Evolutionary conservation across 2,888 invertebrate genomes (phyloP), one percentile per base, ranked within the genome.

Genomic region (Eupithecia vulgata): DNA sequence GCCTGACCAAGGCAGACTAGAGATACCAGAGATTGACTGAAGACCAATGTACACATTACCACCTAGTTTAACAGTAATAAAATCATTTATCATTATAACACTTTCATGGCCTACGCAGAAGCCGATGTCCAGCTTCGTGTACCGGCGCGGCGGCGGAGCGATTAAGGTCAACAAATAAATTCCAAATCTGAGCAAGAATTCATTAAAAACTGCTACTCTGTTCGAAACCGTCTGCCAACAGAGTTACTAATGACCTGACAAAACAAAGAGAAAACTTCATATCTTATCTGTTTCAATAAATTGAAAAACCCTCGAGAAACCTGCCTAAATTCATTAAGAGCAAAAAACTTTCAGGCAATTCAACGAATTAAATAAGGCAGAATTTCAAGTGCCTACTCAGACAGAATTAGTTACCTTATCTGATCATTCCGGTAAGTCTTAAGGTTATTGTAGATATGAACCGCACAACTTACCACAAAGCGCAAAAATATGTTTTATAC

Each of bases 331-430:
- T 64, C 6, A 61, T 64, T 64, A 35, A 64, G 21, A 25, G 5
- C n/a, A 35, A 37, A 64, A 64, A 64, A 37, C 21, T 64, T 64
- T 64, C 0, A 64, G 62, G 10, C 57, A 57, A 37, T 35, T 64
- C n/a, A 34, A 34, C 62, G 62, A 34, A 62, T 34, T 62, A 59
- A 59, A 61, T 64, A 35, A 17, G 35, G 62, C n/a, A n/a, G 35
- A 62, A 35, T 62, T 62, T 67, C 67, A 45, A 67, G 42, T 34
- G 67, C 30, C 30, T 25, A 25, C 42, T 67, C 62, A 64, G 61
- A 61, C 61, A 34, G 35, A 37, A 64, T 64, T 37, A 37, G 17
- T 21, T 52, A 12, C 52, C 35, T 62, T 35, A 62, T 62, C 62
- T 35, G 62, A 62, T 62, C 35, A 35, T 34, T 35, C 62, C 35